Conservation (phyloP, 2,888 invertebrate genomes). For the Calameuta filiformis region DNA sequence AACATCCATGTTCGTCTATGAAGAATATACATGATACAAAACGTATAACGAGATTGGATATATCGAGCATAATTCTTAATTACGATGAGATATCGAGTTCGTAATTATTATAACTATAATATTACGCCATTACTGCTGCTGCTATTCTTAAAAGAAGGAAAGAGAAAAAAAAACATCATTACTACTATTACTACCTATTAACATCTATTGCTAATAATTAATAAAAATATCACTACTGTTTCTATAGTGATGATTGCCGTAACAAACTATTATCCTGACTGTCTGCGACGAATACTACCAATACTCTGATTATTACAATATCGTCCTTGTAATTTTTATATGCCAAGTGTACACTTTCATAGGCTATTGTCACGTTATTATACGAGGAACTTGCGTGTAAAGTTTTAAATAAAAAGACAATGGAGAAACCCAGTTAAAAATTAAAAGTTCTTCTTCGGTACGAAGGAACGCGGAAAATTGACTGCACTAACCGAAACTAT, state of each 20-base stretch:
- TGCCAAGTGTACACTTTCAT: constrained; percentile 54
- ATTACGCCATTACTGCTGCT: neutral
- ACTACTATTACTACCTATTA: constrained; percentile 3
- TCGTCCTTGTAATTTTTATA: constrained; percentile 56
- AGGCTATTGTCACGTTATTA: constrained; percentile 15
- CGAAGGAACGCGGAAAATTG: constrained; percentile 13
- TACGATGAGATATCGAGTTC: constrained; percentile 12
- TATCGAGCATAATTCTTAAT: constrained; percentile 24
- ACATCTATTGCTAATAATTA: constrained; percentile 24
- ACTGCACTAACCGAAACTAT: constrained; percentile 43
- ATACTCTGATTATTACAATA: constrained; percentile 37
- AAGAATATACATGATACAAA: no score
- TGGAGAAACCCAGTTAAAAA: constrained; percentile 19
- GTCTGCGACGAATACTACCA: constrained; percentile 24
- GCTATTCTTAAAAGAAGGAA: neutral
- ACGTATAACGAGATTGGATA: constrained; percentile 22
- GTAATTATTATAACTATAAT: constrained; percentile 13
- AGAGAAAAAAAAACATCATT: neutral
- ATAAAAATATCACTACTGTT: constrained; percentile 33
- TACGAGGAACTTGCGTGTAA: constrained; percentile 10
- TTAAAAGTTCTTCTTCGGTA: constrained; percentile 25
- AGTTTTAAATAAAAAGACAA: constrained; percentile 5
- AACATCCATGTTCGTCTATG: no score
- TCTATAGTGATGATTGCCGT: constrained; percentile 26
- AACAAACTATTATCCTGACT: neutral